Evolutionary conservation across 2,888 invertebrate species (phyloP).

Genomic region (Ceraclea dissimilis): DNA sequence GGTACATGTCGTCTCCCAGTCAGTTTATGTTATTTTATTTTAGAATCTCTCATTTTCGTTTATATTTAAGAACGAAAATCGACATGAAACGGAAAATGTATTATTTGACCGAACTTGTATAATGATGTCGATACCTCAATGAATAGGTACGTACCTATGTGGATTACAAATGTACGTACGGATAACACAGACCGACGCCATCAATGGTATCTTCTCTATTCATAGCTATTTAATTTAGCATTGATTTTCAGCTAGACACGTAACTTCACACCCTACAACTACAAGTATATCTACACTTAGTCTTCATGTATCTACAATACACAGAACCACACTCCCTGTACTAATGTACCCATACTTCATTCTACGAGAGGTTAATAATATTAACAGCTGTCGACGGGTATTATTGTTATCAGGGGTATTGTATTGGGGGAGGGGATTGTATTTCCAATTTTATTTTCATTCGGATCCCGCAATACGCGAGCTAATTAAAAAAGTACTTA

Average conservation of each 20-base stretch:
- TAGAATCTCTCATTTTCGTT: too few relatives aligned
- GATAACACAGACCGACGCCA: not conserved
- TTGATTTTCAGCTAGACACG: slow-evolving; percentile 17
- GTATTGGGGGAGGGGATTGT: not conserved
- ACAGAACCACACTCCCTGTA: not conserved
- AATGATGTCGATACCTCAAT: too few relatives aligned
- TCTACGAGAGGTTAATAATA: not conserved
- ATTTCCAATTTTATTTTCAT: not conserved
- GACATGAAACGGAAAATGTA: too few relatives aligned
- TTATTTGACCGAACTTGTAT: too few relatives aligned
- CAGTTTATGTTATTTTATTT: too few relatives aligned
- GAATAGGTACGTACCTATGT: too few relatives aligned
- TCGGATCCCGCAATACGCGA: too few relatives aligned
- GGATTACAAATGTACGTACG: too few relatives aligned
- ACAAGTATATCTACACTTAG: not conserved
- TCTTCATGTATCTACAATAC: not conserved
- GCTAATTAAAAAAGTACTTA: too few relatives aligned
- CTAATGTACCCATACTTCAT: not conserved
- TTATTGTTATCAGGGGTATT: not conserved
- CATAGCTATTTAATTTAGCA: slow-evolving; percentile 11
- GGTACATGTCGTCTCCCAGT: too few relatives aligned
- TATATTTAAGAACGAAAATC: too few relatives aligned
- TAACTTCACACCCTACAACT: not conserved
- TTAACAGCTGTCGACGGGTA: not conserved
- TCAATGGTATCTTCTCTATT: not conserved